These are phyloP conservation scores for Leuciscus waleckii DNA, from an alignment of 2,797 vertebrate genomes.

Conservation along the genomic window DNA sequence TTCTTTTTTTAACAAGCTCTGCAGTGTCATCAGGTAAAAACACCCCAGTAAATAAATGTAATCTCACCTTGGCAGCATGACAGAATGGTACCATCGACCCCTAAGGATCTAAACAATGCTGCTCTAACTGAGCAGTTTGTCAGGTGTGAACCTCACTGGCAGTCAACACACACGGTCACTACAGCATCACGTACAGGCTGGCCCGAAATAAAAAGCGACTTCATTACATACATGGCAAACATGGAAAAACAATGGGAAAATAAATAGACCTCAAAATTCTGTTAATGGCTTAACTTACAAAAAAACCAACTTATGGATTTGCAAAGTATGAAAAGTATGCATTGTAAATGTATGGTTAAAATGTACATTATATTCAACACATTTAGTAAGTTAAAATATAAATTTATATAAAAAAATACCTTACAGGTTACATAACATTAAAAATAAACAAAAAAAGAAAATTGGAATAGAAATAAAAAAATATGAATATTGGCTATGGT, in stretches of 20 bases:
- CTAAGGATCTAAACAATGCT: conserved; percentile 15
- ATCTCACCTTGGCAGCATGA: conserved; percentile 17
- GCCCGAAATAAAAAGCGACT: background rate
- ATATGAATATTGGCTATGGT: background rate
- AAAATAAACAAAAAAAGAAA: background rate
- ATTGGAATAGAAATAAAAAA: background rate
- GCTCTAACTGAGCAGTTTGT: conserved; percentile 15
- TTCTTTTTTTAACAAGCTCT: background rate
- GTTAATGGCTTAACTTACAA: background rate
- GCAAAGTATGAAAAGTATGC: background rate
- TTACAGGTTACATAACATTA: background rate
- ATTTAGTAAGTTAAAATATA: background rate
- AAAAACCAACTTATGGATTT: background rate
- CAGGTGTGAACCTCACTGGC: conserved; percentile 25
- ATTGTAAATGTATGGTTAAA: background rate
- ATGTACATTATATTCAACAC: background rate
- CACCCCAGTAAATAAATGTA: background rate
- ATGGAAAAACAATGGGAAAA: background rate
- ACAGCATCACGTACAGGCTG: background rate
- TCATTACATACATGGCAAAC: background rate
- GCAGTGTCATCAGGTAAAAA: background rate
- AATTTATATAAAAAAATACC: background rate
- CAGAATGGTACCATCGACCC: background rate
- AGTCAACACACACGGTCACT: background rate
- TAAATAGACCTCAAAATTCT: background rate